These are phyloP conservation scores for Drusus annulatus DNA, from an alignment of 1,140 invertebrate genomes.

Conservation along the genomic window DNA sequence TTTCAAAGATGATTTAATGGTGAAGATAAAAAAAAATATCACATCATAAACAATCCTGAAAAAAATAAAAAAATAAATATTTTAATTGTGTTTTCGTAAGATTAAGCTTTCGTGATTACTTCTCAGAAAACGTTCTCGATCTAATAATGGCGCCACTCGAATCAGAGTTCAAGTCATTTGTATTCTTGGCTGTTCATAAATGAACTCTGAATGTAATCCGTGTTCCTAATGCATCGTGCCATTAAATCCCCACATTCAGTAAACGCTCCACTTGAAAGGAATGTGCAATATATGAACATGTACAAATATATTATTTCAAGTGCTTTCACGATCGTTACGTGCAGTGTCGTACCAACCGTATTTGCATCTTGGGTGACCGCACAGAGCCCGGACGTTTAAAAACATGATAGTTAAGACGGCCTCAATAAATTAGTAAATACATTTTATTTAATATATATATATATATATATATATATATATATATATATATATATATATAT, in stretches of 20 bases:
- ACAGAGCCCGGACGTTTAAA: neutral
- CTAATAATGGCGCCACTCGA: neutral
- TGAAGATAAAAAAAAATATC: no score
- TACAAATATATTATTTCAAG: neutral
- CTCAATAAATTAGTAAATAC: no score
- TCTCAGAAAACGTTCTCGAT: neutral
- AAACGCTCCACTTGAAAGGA: conserved; percentile 19
- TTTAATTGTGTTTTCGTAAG: neutral
- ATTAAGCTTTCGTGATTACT: neutral
- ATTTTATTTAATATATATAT: no score
- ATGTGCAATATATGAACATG: conserved; percentile 1
- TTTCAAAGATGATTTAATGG: no score
- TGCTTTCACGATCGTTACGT: no score
- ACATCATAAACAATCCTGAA: no score
- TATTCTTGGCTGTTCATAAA: conserved; percentile 15
- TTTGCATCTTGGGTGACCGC: neutral
- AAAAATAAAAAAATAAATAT: neutral
- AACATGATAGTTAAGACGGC: no score
- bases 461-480: no score
- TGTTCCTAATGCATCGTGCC: conserved; percentile 22
- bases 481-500: no score
- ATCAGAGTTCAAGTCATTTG: conserved; percentile 1
- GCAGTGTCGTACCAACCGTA: neutral
- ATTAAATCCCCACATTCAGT: conserved; percentile 1
- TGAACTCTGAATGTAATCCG: conserved; percentile 8